A percentile compares a stretch with the other conserved stretches of the same genome.
Evolutionary conservation across 2,797 vertebrate species (phyloP).

Genomic region (Myripristis jacobus): DNA sequence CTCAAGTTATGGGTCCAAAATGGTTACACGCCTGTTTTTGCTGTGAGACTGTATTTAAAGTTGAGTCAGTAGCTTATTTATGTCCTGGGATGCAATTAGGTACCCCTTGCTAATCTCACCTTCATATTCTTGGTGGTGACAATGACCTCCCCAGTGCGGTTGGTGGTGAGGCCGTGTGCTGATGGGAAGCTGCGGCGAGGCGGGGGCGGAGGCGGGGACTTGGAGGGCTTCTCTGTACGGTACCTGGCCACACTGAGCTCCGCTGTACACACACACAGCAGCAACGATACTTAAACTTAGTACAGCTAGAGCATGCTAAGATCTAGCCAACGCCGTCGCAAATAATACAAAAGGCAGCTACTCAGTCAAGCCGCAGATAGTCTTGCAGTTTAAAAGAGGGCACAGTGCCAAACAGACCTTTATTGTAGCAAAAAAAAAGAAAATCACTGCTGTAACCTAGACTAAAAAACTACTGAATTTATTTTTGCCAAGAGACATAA

Average conservation of each 20-base stretch:
- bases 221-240: conserved; percentile 95
- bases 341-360: background rate
- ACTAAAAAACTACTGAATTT: too few relatives aligned
- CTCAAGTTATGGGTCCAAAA: background rate
- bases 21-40: too few relatives aligned
- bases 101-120: conserved; percentile 67
- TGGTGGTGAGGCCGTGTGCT: conserved; percentile 92
- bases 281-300: background rate
- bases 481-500: too few relatives aligned
- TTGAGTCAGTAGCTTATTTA: background rate
- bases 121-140: conserved; percentile 92
- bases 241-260: conserved; percentile 91
- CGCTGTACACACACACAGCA: conserved; percentile 72
- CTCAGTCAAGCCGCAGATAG: too few relatives aligned
- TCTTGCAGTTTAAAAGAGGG: too few relatives aligned
- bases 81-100: background rate
- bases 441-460: too few relatives aligned
- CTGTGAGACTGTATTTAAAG: background rate
- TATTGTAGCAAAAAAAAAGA: too few relatives aligned
- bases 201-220: conserved; percentile 93
- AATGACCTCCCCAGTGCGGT: conserved; percentile 91
- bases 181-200: conserved; percentile 96
- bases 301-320: background rate
- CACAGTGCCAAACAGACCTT: too few relatives aligned
- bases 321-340: background rate